Percentiles rank a stretch among this genome's conserved stretches.
Conservation (phyloP, 2,113 vertebrate genomes). For the Oryctolagus cuniculus region DNA sequence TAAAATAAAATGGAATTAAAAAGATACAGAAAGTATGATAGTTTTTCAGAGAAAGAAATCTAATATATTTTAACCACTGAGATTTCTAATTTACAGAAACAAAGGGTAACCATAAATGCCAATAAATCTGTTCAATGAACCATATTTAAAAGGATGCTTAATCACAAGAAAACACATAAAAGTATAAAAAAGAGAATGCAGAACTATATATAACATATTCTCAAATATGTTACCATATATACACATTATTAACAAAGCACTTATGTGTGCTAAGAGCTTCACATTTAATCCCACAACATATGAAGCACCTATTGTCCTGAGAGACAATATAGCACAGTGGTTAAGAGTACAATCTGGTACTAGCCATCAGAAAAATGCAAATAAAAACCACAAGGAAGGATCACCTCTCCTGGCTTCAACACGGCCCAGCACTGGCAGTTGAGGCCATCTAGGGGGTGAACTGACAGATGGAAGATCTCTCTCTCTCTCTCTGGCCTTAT, state of each 20-base stretch:
- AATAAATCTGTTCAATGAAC: background rate
- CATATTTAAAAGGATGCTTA: background rate
- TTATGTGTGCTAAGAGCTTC: background rate
- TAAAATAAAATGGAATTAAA: too few relatives aligned
- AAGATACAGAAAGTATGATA: background rate
- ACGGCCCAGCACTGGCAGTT: too few relatives aligned
- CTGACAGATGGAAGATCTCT: too few relatives aligned
- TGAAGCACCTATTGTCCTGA: background rate
- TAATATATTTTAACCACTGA: background rate
- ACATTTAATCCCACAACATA: conserved; percentile 3
- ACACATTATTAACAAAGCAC: background rate
- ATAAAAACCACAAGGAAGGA: too few relatives aligned
- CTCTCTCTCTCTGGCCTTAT: too few relatives aligned
- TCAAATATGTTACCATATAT: background rate
- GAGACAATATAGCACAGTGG: background rate
- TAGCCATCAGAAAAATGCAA: too few relatives aligned
- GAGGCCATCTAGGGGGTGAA: too few relatives aligned
- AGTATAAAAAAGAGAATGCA: conserved; percentile 3
- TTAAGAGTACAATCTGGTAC: background rate
- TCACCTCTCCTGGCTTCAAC: too few relatives aligned
- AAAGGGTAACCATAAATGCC: conserved; percentile 37
- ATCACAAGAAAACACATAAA: background rate
- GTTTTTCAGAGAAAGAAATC: background rate
- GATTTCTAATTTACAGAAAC: conserved; percentile 29
- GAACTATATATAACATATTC: background rate